Base-by-base conservation (phyloP, 1,140 invertebrate genomes). In the Bombus confusus region DNA sequence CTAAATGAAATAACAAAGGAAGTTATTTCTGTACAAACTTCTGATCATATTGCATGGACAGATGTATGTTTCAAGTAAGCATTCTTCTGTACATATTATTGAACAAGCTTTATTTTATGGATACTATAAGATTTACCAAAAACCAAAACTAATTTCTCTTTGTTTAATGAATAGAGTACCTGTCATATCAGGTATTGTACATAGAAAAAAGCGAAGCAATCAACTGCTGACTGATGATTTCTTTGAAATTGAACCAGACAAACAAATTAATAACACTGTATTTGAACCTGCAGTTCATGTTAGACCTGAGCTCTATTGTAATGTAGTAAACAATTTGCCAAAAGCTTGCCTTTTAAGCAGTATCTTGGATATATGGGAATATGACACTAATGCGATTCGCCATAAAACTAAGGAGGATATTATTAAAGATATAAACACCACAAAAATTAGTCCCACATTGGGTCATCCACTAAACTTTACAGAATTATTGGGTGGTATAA, bases 301-400 rank as follows among this genome's bases (percentile, higher is more conserved):
- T 0, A 93, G 95, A 84, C 90, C 94, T 76, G 92, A 95, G 5
- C 88, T 96, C 66, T 97, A 97, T 91, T 97, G 97, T 92, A 89
- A 91, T 72, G 93, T 97, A 83, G 86, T 97, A 31, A 94, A 96
- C 80, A 96, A 89, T 73, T 95, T 97, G 86, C 94, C 96, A 64
- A 94, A 93, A 74, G 95, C 95, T 62, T 98, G 97, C 91, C 95
- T 96, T 68, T 92, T 96, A 83, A 94, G 95, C 85, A 97, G 96
- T 94, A 95, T 98, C 86, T 93, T 97, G 74, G 97, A 98, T 91
- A 94, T 98, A 84, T 98, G 97, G 97, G 95, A 96, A 43, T 97
- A 96, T 91, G 95, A 97, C 92, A 92, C 93, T 57, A 93, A 94
- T 31, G 80, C 94, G 71, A 96, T 97, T 68, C 91, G 92, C 25